Evolutionary conservation across 2,888 invertebrate genomes (phyloP), one percentile per base, ranked within the genome.

Genomic region (Acleris cristana): DNA sequence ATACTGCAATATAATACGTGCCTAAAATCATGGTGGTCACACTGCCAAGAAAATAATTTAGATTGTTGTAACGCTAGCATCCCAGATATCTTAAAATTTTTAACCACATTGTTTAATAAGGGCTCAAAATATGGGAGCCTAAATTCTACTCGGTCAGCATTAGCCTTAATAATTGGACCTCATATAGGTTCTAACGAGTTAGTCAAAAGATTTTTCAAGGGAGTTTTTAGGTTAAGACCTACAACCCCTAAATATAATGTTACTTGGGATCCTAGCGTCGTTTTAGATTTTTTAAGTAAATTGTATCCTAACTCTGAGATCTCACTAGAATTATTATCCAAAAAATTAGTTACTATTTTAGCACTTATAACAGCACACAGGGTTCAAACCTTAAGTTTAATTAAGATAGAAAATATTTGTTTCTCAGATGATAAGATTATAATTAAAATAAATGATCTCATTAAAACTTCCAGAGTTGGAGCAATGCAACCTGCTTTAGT

Each of bases 281-380:
- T 64, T 3, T 1, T 64, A 56, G 30, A 51, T 34, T 64, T 44
- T 34, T 8, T 57, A 48, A 3, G 16, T 58, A 26, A 23, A n/a
- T n/a, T n/a, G n/a, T n/a, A n/a, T n/a, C n/a, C n/a, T n/a, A n/a
- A n/a, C n/a, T n/a, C n/a, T n/a, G n/a, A n/a, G n/a, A n/a, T n/a
- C n/a, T n/a, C n/a, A n/a, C n/a, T n/a, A n/a, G n/a, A n/a, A n/a
- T n/a, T n/a, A n/a, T n/a, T n/a, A n/a, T n/a, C n/a, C n/a, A n/a
- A n/a, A n/a, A n/a, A n/a, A n/a, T n/a, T n/a, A n/a, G n/a, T n/a
- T n/a, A n/a, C 54, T 30, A 14, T 54, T 16, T 30, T 54, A n/a
- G 30, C 30, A 18, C 19, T 70, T 14, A 12, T 44, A 12, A 70
- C 70, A 4, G 70, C 68, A 8, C 70, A 68, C 23, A 56, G 70